phyloP scores from a whole-genome alignment of 2,113 vertebrate species.

The Grammomys dolichurus region DNA sequence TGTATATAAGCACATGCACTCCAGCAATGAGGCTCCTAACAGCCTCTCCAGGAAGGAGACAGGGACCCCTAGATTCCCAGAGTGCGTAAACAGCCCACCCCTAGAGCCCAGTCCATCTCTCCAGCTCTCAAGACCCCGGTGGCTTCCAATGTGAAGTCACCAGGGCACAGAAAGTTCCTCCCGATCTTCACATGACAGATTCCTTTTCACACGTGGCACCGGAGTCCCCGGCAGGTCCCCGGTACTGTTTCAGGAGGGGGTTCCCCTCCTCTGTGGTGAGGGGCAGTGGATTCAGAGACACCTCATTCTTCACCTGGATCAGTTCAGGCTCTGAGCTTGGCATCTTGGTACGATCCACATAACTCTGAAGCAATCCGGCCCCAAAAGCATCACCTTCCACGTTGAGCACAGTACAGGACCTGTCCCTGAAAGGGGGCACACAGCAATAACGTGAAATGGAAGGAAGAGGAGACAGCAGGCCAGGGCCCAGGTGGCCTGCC shows the following conservation, averaged over 20 bases:
- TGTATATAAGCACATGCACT: neutral
- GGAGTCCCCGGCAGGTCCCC: neutral
- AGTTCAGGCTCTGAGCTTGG: constrained; percentile 70
- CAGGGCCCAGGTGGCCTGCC: no score
- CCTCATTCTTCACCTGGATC: constrained; percentile 82
- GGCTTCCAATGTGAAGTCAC: neutral
- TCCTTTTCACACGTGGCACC: constrained; percentile 84
- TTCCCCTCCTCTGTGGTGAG: constrained; percentile 76
- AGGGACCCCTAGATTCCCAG: neutral
- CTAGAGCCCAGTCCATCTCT: neutral
- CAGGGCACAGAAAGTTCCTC: neutral
- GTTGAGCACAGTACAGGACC: constrained; percentile 94
- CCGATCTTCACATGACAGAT: constrained; percentile 86
- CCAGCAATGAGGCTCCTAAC: neutral
- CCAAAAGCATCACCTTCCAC: constrained; percentile 95
- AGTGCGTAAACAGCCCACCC: neutral
- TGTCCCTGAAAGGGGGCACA: constrained; percentile 86
- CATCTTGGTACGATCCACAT: constrained; percentile 83
- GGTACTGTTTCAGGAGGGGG: constrained; percentile 84
- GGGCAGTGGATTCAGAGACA: fast-evolving
- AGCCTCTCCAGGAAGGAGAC: neutral
- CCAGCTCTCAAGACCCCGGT: neutral
- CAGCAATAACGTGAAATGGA: neutral
- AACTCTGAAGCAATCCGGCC: constrained; percentile 92
- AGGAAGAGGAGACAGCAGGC: no score